These are phyloP conservation scores for Syngnathus acus DNA, from an alignment of 2,797 vertebrate genomes.

Conservation along the genomic window DNA sequence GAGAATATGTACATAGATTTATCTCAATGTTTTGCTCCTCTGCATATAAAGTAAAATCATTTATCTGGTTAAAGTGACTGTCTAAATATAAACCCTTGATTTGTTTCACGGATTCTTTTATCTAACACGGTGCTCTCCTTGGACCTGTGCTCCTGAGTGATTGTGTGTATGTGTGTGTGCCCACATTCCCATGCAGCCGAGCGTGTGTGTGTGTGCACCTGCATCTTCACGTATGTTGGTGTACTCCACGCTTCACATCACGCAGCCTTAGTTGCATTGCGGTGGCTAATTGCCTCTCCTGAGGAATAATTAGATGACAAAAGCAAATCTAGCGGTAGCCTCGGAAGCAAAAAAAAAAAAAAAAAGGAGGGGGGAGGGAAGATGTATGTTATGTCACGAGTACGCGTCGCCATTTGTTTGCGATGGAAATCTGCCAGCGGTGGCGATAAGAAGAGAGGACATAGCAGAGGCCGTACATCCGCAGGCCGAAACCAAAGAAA, in stretches of 20 bases:
- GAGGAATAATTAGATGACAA: constrained; percentile 70
- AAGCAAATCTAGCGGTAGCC: constrained; percentile 59
- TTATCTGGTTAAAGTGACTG: constrained; percentile 61
- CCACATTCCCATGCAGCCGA: neutral
- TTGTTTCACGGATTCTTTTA: constrained; percentile 52
- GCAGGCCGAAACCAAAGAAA: constrained; percentile 52
- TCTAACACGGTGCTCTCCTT: constrained; percentile 41
- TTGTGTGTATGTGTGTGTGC: constrained; percentile 22
- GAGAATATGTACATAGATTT: constrained; percentile 49
- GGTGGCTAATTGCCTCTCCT: constrained; percentile 70
- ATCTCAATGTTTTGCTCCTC: constrained; percentile 14
- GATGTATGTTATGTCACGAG: constrained; percentile 52
- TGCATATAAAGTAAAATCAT: constrained; percentile 43
- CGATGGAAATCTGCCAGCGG: constrained; percentile 30
- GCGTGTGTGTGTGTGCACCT: constrained; percentile 11
- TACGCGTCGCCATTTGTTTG: constrained; percentile 56
- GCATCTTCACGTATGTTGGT: constrained; percentile 8
- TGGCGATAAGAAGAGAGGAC: constrained; percentile 45
- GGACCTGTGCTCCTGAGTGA: constrained; percentile 50
- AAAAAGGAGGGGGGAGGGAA: constrained; percentile 3
- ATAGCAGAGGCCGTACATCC: constrained; percentile 35
- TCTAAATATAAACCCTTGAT: constrained; percentile 56
- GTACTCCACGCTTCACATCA: constrained; percentile 33
- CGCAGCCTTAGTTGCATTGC: constrained; percentile 28
- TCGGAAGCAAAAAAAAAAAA: constrained; percentile 12